phyloP scores from a whole-genome alignment of 2,113 vertebrate genomes.

The Antennarius striatus region DNA sequence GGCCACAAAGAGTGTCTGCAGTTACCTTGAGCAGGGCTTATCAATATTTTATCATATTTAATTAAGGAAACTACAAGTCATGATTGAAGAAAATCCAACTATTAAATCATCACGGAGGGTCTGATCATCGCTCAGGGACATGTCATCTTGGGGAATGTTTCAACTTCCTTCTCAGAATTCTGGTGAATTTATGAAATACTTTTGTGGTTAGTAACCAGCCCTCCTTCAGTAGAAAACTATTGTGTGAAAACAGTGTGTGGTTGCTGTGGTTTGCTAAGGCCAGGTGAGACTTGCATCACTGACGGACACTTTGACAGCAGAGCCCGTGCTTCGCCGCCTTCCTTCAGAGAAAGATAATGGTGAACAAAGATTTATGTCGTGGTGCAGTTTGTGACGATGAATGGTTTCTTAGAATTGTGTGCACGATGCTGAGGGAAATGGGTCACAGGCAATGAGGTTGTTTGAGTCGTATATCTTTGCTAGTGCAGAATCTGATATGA shows the following conservation, averaged over 20 bases:
- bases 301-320: conserved; percentile 21
- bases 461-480: background rate
- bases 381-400: background rate
- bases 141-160: conserved; percentile 6
- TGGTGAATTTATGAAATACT: conserved; percentile 5
- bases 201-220: background rate
- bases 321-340: background rate
- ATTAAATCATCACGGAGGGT: conserved; percentile 48
- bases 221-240: too few species aligned
- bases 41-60: conserved; percentile 56
- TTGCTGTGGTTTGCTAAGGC: conserved; percentile 41
- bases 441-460: background rate
- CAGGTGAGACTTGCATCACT: conserved; percentile 46
- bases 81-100: conserved; percentile 56
- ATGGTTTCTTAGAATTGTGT: background rate
- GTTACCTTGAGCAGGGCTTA: conserved; percentile 15
- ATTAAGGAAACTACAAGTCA: conserved; percentile 24
- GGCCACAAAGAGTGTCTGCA: conserved; percentile 45
- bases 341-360: conserved; percentile 4
- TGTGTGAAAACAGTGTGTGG: conserved; percentile 21
- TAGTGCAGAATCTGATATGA: background rate
- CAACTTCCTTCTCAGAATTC: conserved; percentile 2
- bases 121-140: conserved; percentile 21
- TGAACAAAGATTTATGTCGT: background rate
- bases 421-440: background rate